Percentiles rank a stretch among this genome's conserved stretches.
These are phyloP conservation scores for Imbricaverruca yamaguchii DNA, from an alignment of 2,888 invertebrate genomes.

Conservation along the genomic window DNA sequence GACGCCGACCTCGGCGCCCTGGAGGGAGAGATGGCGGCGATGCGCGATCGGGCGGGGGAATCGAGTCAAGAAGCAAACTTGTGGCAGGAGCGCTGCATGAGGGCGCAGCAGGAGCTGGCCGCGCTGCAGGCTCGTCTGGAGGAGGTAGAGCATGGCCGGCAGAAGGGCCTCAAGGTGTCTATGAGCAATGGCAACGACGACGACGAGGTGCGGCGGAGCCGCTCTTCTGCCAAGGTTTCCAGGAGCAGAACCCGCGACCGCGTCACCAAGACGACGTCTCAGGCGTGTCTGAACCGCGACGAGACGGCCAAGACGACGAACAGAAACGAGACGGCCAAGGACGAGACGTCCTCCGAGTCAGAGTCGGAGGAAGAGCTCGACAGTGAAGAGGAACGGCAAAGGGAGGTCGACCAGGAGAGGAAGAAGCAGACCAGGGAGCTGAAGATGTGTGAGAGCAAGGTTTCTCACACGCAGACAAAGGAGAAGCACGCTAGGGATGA, in stretches of 20 bases:
- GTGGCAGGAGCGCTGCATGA: background rate
- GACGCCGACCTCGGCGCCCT: conserved; percentile 30
- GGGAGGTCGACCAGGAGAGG: conserved; percentile 43
- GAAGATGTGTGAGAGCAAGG: conserved; percentile 52
- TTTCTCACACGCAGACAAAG: conserved; percentile 34
- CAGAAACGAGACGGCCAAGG: conserved; percentile 41
- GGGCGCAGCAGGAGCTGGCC: conserved; percentile 17
- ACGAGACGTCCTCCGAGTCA: conserved; percentile 53
- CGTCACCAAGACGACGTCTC: background rate
- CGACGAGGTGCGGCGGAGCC: background rate
- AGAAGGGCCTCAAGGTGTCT: background rate
- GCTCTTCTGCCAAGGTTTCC: background rate
- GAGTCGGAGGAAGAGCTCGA: conserved; percentile 45
- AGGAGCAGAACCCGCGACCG: background rate
- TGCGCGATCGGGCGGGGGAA: conserved; percentile 33
- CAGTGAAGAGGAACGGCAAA: conserved; percentile 32
- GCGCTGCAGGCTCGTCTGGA: conserved; percentile 1
- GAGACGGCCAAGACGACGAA: conserved; percentile 47
- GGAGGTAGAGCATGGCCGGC: background rate
- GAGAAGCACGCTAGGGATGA: conserved; percentile 53
- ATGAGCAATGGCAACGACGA: background rate
- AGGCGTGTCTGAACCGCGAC: background rate
- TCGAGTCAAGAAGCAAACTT: background rate
- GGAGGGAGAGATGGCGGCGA: conserved; percentile 36
- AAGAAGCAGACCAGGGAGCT: conserved; percentile 58